Conservation (phyloP, 2,888 invertebrate species). For the Escarpia spicata region DNA sequence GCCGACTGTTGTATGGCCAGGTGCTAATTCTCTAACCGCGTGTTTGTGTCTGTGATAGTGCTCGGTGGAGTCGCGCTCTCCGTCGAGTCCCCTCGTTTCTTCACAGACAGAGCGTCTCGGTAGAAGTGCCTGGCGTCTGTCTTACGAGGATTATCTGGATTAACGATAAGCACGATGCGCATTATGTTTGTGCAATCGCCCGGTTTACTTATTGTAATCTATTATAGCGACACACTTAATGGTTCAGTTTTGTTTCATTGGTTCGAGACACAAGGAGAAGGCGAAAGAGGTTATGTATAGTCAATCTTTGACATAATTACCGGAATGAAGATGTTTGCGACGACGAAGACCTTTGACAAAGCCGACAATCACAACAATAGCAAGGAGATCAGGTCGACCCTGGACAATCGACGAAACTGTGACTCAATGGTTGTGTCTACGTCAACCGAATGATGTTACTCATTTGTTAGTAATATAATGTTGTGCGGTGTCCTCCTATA, state of each 20-base stretch:
- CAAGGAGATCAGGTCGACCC: too few species aligned
- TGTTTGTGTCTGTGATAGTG: background rate
- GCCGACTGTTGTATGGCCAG: background rate
- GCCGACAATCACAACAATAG: too few species aligned
- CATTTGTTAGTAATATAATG: too few species aligned
- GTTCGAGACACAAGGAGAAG: background rate
- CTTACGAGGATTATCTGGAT: background rate
- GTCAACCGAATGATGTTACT: too few species aligned
- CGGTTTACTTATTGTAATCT: background rate
- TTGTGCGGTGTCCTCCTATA: too few species aligned
- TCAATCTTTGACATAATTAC: background rate
- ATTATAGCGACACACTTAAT: background rate
- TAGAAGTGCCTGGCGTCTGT: background rate
- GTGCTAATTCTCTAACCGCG: background rate
- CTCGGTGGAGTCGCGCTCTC: background rate
- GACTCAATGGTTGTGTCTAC: too few species aligned
- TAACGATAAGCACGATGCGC: slow-evolving; percentile 8
- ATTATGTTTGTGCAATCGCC: background rate
- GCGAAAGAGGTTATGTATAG: background rate
- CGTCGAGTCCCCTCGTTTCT: background rate
- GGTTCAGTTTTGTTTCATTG: background rate
- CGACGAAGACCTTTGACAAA: too few species aligned
- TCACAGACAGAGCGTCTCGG: background rate
- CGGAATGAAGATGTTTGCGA: background rate
- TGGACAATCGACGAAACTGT: too few species aligned